Base-by-base conservation (phyloP, 2,888 invertebrate species). In the Furcula furcula region DNA sequence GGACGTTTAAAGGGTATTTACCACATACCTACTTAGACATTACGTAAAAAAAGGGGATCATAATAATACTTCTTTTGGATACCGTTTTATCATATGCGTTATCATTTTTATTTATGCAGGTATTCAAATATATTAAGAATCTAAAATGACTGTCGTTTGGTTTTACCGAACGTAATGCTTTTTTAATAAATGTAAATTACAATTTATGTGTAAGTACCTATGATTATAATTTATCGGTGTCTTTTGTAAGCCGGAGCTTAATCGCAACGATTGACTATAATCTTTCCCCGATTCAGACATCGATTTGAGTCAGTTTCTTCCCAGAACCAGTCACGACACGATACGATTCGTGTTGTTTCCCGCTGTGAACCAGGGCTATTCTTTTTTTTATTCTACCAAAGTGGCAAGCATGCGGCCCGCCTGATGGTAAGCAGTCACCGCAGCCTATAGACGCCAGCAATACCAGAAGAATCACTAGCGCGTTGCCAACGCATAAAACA, bases 1-100 rank as follows among this genome's bases (percentile, higher is more conserved):
- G 78, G 79, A 69, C 80, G 54, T 53, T 55, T 59, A 62, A 59
- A 79, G 76, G 77, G 57, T 46, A 55, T 47, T 37, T 37, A 32
- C 20, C 45, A 21, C 13, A 31, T 34, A 28, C 31, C n/a, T n/a
- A n/a, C n/a, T 26, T 12, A 7, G 18, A 29, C 12, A 19, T 16
- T 23, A 13, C 15, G 15, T 21, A 14, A 29, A 20, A 29, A 29
- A 12, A 23, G 12, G 23, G 23, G 12, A 12, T 3, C 7, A 12
- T 23, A 10, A 23, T 13, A 7, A 7, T 22, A 11, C 11, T 21
- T 12, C 23, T 12, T 23, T 12, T 23, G 7, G 12, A 12, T 12
- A 13, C 2, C 2, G 7, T 23, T 13, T 12, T 10, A 23, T 23
- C 16, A 4, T 16, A 16, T 7, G 19, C 19, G 19, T 19, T 19